Percentiles rank a stretch among this genome's conserved stretches.
Conservation (phyloP, 2,888 invertebrate genomes). For the Andrena camellia region DNA sequence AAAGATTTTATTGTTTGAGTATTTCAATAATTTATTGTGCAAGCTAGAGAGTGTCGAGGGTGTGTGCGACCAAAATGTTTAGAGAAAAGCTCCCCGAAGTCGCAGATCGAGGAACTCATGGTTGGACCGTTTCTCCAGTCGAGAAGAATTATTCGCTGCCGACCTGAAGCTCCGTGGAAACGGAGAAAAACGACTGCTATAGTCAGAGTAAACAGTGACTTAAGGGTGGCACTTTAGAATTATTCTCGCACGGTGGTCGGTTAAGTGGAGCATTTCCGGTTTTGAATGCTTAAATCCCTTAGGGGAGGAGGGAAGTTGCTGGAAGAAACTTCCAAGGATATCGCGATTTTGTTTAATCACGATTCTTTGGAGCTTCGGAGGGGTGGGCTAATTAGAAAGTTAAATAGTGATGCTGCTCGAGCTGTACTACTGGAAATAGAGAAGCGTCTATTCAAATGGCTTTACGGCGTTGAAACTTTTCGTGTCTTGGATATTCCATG, state of each 20-base stretch:
- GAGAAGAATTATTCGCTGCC: constrained; percentile 1
- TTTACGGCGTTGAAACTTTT: not conserved
- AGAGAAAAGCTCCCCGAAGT: not conserved
- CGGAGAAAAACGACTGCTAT: constrained; percentile 2
- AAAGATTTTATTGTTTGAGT: too few relatives aligned
- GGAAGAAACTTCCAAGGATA: not conserved
- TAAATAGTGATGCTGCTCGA: constrained; percentile 20
- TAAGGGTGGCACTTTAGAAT: constrained; percentile 38
- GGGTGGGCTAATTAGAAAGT: constrained; percentile 39
- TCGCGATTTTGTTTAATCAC: constrained; percentile 36
- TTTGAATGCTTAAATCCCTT: constrained; percentile 8
- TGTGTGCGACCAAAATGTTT: not conserved
- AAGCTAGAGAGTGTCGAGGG: too few relatives aligned
- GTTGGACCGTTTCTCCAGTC: not conserved
- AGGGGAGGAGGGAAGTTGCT: not conserved
- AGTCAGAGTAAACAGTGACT: constrained; percentile 43
- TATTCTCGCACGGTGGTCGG: constrained; percentile 12
- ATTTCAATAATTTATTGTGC: too few relatives aligned
- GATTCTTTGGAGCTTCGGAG: constrained; percentile 11
- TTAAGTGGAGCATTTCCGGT: constrained; percentile 22
- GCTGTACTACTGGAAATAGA: constrained; percentile 18
- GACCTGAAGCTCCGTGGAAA: not conserved
- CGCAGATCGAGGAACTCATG: not conserved
- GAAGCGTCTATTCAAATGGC: constrained; percentile 6
- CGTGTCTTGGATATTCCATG: not conserved